Base-by-base conservation (phyloP, 1,140 invertebrate genomes). In the Atopsyche davidsoni region DNA sequence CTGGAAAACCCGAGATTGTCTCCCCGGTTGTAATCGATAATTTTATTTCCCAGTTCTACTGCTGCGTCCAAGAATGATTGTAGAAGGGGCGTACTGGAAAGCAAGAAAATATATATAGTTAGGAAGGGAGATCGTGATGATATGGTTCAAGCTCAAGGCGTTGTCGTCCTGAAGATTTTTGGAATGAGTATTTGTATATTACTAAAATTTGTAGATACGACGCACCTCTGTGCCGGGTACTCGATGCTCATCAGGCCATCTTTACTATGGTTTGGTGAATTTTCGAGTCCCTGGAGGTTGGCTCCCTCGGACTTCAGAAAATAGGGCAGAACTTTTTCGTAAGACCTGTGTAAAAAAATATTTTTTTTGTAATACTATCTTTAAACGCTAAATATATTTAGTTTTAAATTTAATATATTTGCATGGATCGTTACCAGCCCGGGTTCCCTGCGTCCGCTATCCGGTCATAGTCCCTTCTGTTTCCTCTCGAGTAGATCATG, bases 241-340 rank as follows among this genome's bases (percentile, higher is more conserved):
- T 78, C 75, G 0, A 78, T 72, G 35, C 62, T 71, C 7, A 79
- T 49, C 21, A 73, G 69, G 0, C 79, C 80, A n/a, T 66, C 66
- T 46, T 61, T 67, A n/a, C 75, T 75, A 51, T 81, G 80, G 58
- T 75, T 80, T 0, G 63, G 61, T 0, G 77, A 72, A 22, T 73
- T 64, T 38, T 69, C 63, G 0, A 71, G 62, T 11, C 69, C 65
- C 21, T 61, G 54, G 7, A 81, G 59, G 28, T 73, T 67, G 3
- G 81, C 80, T n/a, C 65, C 61, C 61, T 82, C 79, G 0, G 73
- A 75, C 60, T 79, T 78, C 34, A 73, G 66, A 49, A 78, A 87
- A 59, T 85, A 87, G 0, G 79, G 81, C 3, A 86, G 62, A 0
- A 86, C 75, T 0, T 86, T 79, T 3, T 77, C 67, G 61, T 87